Percentiles rank a stretch among this genome's conserved stretches.
phyloP scores from a whole-genome alignment of 2,113 vertebrate genomes.

The Oriolus oriolus region DNA sequence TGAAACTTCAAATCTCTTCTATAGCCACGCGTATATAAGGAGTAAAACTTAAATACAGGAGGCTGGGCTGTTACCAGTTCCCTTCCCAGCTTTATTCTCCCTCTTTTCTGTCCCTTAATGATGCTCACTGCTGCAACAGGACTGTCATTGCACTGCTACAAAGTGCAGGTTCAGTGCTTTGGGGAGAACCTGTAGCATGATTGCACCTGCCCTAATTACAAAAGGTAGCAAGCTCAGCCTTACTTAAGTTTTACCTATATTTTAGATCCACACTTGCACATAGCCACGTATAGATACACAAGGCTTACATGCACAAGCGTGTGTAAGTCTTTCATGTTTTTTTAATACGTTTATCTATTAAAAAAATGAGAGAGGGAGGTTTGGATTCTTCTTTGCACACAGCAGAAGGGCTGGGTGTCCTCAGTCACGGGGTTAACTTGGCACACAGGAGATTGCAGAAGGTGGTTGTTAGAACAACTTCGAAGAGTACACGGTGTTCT shows the following conservation, averaged over 20 bases:
- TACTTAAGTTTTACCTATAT: not conserved
- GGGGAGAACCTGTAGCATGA: not conserved
- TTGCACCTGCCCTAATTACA: not conserved
- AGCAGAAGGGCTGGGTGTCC: not conserved
- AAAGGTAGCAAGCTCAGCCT: not conserved
- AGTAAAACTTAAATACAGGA: not conserved
- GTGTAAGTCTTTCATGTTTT: not conserved
- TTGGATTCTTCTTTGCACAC: not conserved
- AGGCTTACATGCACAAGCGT: not conserved
- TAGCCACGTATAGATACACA: too few species aligned
- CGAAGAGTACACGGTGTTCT: slow-evolving; percentile 23
- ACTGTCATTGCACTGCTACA: not conserved
- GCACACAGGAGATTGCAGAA: slow-evolving; percentile 24
- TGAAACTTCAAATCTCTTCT: not conserved
- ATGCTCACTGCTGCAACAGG: not conserved
- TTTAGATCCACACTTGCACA: not conserved
- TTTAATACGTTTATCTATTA: not conserved
- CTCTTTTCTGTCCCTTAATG: not conserved
- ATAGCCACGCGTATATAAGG: fast-evolving
- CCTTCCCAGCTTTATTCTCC: not conserved
- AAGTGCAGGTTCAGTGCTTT: not conserved
- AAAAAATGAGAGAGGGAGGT: not conserved
- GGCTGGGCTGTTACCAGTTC: not conserved
- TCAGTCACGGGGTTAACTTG: not conserved
- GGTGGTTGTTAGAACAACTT: slow-evolving; percentile 3